Evolutionary conservation across 2,888 invertebrate species (phyloP), one percentile per base, ranked within the genome.

Genomic region (Merodon equestris): DNA sequence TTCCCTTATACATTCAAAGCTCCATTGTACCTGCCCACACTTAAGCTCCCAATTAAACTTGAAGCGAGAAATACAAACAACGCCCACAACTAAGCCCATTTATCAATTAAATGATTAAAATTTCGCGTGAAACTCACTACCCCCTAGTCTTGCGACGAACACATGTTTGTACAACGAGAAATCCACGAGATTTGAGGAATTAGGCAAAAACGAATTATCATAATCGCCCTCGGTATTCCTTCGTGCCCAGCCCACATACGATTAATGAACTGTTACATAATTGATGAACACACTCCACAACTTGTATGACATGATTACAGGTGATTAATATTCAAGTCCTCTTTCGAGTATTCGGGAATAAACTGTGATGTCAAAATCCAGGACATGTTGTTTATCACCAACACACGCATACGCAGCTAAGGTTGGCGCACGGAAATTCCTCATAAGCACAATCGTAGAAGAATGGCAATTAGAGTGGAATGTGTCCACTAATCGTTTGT

Each of bases 241-340:
- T 36, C 47, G 14, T 14, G 47, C 51, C 9, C 14, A 18, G 45
- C 36, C 27, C 27, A 45, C 13, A 50, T n/a, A 66, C 74, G 70
- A 74, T 81, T 70, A 75, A 81, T 70, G 75, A 81, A 71, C 70
- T 70, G 81, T 60, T 73, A 71, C 75, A 75, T 75, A 81, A 81
- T 81, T 81, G 75, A 81, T 81, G 81, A 75, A 64, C 75, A 75
- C 70, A 74, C 73, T 81, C 74, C 58, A 70, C 70, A 81, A 71
- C 70, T 68, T 71, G 81, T 81, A 70, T 66, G 75, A 75, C 81
- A 81, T 75, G 74, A 75, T 75, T 75, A 75, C 81, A 75, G 70
- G 81, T 81, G 75, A 81, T 81, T 75, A 81, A 75, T 81, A 75
- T 79, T 79, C 73, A 68, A n/a, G 64, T 45, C 38, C 48, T 57